Evolutionary conservation across 2,888 invertebrate species (phyloP).

Genomic region (Alentia gelatinosa): DNA sequence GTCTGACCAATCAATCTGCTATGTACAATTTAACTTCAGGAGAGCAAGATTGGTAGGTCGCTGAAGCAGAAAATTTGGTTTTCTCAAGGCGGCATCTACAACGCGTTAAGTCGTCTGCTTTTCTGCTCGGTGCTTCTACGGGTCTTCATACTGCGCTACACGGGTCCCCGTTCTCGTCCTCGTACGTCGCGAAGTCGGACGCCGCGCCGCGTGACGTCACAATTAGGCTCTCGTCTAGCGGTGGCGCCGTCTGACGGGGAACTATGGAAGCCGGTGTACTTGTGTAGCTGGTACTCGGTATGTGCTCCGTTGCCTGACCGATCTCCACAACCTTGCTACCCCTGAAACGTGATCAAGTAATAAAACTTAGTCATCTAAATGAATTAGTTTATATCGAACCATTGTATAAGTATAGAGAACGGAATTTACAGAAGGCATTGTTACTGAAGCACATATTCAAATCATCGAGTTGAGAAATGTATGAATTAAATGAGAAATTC

Average conservation of each 20-base stretch:
- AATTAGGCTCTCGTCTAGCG: conserved; percentile 13
- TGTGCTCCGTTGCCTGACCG: background rate
- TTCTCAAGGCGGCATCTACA: too few relatives aligned
- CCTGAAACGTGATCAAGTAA: background rate
- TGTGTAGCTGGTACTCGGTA: background rate
- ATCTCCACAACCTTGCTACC: conserved; percentile 41
- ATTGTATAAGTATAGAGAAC: background rate
- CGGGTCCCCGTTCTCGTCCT: conserved; percentile 56
- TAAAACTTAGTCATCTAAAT: background rate
- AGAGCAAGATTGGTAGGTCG: too few relatives aligned
- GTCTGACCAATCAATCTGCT: too few relatives aligned
- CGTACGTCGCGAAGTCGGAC: conserved; percentile 15
- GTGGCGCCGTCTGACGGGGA: conserved; percentile 5
- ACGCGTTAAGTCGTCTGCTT: too few relatives aligned
- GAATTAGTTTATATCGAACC: too few relatives aligned
- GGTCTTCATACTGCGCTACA: conserved; percentile 53
- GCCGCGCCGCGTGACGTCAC: background rate
- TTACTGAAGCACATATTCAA: too few relatives aligned
- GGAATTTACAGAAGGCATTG: background rate
- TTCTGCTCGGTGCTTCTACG: too few relatives aligned
- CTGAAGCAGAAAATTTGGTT: too few relatives aligned
- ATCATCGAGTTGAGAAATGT: background rate
- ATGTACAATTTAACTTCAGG: too few relatives aligned
- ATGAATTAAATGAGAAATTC: too few relatives aligned
- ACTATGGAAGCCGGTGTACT: background rate